Evolutionary conservation across 1,140 invertebrate species (phyloP).

Genomic region (Drosophila auraria): DNA sequence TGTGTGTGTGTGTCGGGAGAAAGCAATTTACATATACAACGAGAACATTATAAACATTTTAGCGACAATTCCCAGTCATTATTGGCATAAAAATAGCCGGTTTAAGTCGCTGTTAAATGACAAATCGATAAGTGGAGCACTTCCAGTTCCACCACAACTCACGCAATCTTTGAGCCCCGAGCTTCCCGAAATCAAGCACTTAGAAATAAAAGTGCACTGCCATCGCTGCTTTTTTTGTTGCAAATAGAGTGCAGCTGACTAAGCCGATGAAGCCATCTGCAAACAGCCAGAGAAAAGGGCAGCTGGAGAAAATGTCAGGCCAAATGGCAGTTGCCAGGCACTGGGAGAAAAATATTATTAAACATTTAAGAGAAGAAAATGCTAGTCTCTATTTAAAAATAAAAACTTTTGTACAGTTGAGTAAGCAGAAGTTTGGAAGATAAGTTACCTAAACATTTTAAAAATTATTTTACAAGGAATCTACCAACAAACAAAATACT

Average conservation of each 20-base stretch:
- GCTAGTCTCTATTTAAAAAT: neutral
- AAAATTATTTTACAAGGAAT: no score
- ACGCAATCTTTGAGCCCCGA: conserved; percentile 6
- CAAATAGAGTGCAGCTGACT: conserved; percentile 42
- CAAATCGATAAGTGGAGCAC: conserved; percentile 57
- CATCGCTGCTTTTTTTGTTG: neutral
- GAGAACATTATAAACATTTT: conserved; percentile 65
- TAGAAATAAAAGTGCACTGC: conserved; percentile 13
- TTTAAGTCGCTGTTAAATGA: conserved; percentile 37
- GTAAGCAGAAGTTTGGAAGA: neutral
- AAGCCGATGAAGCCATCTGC: conserved; percentile 47
- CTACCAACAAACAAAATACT: no score
- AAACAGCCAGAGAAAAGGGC: conserved; percentile 12
- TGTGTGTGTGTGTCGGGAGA: conserved; percentile 10
- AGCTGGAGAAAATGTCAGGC: conserved; percentile 16
- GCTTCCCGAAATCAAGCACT: conserved; percentile 27
- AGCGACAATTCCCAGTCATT: conserved; percentile 64
- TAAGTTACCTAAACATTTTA: no score
- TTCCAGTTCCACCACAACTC: conserved; percentile 1
- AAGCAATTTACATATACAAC: conserved; percentile 62
- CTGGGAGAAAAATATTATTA: neutral
- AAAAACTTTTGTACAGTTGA: neutral
- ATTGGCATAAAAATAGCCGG: conserved; percentile 52
- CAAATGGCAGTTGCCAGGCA: conserved; percentile 31
- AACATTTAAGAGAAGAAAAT: neutral